Evolutionary conservation across 2,888 invertebrate genomes (phyloP), one percentile per base, ranked within the genome.

Genomic region (Spisula solida): DNA sequence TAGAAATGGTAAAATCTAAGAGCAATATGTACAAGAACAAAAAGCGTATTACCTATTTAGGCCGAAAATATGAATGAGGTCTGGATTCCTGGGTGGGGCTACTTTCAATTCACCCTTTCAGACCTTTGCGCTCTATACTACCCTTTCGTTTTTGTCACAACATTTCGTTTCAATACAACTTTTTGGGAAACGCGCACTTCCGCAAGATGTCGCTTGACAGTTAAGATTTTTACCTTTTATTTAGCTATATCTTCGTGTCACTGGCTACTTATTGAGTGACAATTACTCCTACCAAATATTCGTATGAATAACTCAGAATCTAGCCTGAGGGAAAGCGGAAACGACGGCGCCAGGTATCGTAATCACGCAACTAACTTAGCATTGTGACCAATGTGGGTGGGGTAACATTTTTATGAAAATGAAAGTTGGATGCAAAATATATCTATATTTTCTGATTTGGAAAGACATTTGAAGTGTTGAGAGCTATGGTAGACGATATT

Each of bases 261-360:
- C 34, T 10, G 48, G 55, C 34, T 18, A 75, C 25, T 51, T 66
- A 78, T 81, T 82, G 70, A 75, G 82, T 82, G 47, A 81, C 48
- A 82, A 87, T 47, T 48, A 82, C 25, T 48, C 80, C 60, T 78
- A 20, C 31, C 56, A 88, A 78, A 79, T 60, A 88, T 92, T 94
- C 94, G 94, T 96, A 96, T 96, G 96, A 96, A 94, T 95, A 94
- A 96, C 92, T 94, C 95, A 88, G 94, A 94, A 91, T 91, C 94
- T 85, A 89, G 90, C 84, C 92, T 92, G 90, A 94, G 94, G 92
- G 95, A 95, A 91, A 94, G 95, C 94, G 95, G 95, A 95, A 94
- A 93, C 84, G 94, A 94, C 94, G 95, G 96, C 94, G 95, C 95
- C 92, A 95, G 96, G 96, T 96, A 86, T 55, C 8, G 70, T 47